Conservation (phyloP, 2,888 invertebrate genomes). For the Gandaritis pyraliata region DNA sequence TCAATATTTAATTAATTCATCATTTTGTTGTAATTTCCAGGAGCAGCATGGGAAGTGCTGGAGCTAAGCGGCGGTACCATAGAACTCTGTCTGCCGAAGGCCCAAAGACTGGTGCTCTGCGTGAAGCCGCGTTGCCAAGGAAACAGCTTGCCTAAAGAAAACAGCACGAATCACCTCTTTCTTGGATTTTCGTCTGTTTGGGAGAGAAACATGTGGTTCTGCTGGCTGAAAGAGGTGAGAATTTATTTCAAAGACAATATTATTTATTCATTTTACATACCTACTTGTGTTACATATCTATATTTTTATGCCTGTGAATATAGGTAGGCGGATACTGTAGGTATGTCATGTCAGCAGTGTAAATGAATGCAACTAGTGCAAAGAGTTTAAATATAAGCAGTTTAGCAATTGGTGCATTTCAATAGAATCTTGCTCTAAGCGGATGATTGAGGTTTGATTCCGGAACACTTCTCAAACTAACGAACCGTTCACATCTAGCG, state of each 20-base stretch:
- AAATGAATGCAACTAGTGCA: conserved; percentile 50
- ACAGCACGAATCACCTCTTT: conserved; percentile 81
- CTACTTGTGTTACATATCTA: neutral
- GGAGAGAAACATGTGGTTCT: conserved; percentile 87
- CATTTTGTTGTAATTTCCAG: conserved; percentile 50
- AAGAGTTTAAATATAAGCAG: conserved; percentile 38
- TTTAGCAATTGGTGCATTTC: conserved; percentile 40
- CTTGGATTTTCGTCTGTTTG: conserved; percentile 87
- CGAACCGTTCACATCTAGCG: conserved; percentile 67
- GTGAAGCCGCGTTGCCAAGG: conserved; percentile 74
- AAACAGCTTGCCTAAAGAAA: conserved; percentile 61
- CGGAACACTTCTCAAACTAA: conserved; percentile 81
- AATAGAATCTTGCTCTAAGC: conserved; percentile 48
- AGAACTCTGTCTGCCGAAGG: conserved; percentile 74
- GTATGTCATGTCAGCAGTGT: conserved; percentile 25
- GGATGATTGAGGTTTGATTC: conserved; percentile 72
- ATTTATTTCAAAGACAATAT: neutral
- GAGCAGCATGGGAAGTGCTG: conserved; percentile 69
- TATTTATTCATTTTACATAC: neutral
- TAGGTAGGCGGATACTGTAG: neutral
- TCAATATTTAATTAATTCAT: conserved; percentile 1
- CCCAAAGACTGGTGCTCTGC: conserved; percentile 74
- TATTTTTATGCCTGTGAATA: neutral
- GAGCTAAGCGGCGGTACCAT: conserved; percentile 76
- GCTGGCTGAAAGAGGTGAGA: conserved; percentile 86